Evolutionary conservation across 2,797 vertebrate species (phyloP), one percentile per base, ranked within the genome.

Genomic region (Tenualosa thibaudeaui): DNA sequence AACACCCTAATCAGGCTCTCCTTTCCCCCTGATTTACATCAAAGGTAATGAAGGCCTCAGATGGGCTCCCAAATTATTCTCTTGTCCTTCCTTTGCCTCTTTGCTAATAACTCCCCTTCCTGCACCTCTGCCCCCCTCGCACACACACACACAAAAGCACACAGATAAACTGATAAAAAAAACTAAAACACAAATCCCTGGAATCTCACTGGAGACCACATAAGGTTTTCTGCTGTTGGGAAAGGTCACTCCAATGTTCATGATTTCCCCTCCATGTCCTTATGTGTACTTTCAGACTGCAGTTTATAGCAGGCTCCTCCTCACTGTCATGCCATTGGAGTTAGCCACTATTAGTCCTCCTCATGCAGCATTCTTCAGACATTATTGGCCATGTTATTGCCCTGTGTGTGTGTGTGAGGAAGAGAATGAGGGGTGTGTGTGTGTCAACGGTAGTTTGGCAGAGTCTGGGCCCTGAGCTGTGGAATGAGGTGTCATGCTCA

Each of bases 21-120:
- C 8, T 81, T 84, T 82, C 85, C 82, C 71, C 71, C 83, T 86
- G 54, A 81, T 89, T 84, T 81, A 85, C 82, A 82, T 87, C 40
- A 86, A 83, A 82, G 71, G 85, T 87, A 86, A 89, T 88, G 84
- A 86, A 86, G 56, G 86, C 85, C 68, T 87, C 82, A 71, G 87
- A 89, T 15, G 7, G 62, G 62, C 83, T 53, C 84, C 83, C 68
- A 37, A 46, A 62, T 40, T 81, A 82, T 58, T 60, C 31, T 58
- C 65, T 46, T 22, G 31, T 43, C 75, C 43, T 81, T 71, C 68
- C 50, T 51, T 37, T 82, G 13, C 65, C 43, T 71, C 49, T 68
- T 81, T 84, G 40, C 82, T 13, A 46, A 71, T 22, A 65, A 60
- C 12, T 17, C 15, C 37, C 37, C 37, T 17, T 75, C 68, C 37